Evolutionary conservation across 2,113 vertebrate species (phyloP), one percentile per base, ranked within the genome.

Genomic region (Platichthys stellatus): DNA sequence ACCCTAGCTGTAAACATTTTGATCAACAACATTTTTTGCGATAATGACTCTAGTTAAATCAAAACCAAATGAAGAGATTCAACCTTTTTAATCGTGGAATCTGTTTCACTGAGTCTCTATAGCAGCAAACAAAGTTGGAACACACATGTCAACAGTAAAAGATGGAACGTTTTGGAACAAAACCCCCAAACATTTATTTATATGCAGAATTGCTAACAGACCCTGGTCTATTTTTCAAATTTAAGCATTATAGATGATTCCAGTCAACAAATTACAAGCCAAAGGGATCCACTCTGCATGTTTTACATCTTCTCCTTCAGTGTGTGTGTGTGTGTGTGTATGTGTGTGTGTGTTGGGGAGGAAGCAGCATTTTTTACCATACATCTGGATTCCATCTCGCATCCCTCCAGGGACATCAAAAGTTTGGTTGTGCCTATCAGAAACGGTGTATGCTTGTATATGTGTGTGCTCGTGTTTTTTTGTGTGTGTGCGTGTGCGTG

Each of bases 331-430:
- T 49, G 5, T 49, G 47, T 49, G 15, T 49, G 45, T 47, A 14
- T 47, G 45, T 47, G 45, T 49, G 78, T 28, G 26, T 28, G 26
- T 28, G 26, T 28, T 3, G 81, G 72, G 65, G 69, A 83, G 80
- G 80, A 88, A 80, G 59, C 75, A 68, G 81, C 10, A 2, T 82
- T 81, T 69, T 70, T 82, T 71, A 64, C 69, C 61, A 70, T 84
- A 82, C 91, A 93, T 93, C 92, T 93, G 91, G 90, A 90, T 77
- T 82, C 70, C 74, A 90, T 93, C 78, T 80, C 3, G 5, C 15
- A 73, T 77, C 76, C 89, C 89, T 80, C 60, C 38, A 83, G 81
- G 70, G 85, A 78, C 85, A 82, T 88, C 82, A 84, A 83, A 90
- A 79, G 60, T 74, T 73, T 73, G 63, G 60, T 69, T 81, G 82